Conservation (phyloP, 2,113 vertebrate genomes). For the Mystacornis crossleyi region DNA sequence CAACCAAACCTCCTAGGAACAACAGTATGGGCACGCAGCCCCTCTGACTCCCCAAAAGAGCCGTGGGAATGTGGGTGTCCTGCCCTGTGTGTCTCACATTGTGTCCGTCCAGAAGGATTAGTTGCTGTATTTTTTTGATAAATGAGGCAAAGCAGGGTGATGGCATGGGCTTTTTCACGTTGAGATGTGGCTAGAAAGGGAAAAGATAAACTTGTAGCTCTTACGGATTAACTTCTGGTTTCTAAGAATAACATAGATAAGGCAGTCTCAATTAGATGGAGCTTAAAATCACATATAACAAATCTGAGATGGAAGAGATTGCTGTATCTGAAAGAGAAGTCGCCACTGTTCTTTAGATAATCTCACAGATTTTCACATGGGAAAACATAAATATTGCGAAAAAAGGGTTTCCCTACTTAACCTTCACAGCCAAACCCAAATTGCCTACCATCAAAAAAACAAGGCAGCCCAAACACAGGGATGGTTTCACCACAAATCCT, state of each 20-base stretch:
- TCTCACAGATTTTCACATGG: neutral
- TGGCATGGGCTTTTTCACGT: neutral
- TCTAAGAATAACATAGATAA: conserved; percentile 65
- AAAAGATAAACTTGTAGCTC: conserved; percentile 52
- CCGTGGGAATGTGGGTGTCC: neutral
- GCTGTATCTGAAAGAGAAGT: conserved; percentile 23
- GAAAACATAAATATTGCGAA: conserved; percentile 30
- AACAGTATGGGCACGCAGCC: neutral
- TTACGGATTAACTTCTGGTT: conserved; percentile 27
- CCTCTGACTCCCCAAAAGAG: neutral
- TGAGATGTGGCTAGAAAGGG: conserved; percentile 4
- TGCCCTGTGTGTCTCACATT: neutral
- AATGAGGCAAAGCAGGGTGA: neutral
- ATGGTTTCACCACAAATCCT: neutral
- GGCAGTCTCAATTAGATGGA: conserved; percentile 46
- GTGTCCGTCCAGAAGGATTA: neutral
- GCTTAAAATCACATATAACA: conserved; percentile 20
- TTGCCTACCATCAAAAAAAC: neutral
- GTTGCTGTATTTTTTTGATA: neutral
- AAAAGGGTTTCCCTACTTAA: neutral
- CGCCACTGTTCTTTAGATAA: neutral
- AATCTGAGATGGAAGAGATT: neutral
- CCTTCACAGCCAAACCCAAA: neutral
- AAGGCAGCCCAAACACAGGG: neutral
- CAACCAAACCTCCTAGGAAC: neutral